These are phyloP conservation scores for Saxicola maurus DNA, from an alignment of 2,797 vertebrate genomes.

Conservation along the genomic window DNA sequence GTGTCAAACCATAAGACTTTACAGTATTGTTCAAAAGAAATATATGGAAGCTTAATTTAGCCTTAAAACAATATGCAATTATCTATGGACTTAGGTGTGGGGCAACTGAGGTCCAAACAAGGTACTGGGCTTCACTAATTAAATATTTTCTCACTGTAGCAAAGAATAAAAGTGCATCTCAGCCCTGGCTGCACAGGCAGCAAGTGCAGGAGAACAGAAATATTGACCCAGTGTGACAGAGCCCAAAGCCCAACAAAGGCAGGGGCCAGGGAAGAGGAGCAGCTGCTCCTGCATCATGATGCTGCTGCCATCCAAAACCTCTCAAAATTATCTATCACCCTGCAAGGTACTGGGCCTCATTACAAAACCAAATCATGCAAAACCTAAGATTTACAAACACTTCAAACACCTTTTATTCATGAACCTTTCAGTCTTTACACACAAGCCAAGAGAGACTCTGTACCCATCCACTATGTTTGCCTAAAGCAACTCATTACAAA, in stretches of 20 bases:
- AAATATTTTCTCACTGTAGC: neutral
- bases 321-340: neutral
- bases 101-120: neutral
- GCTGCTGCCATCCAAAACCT: neutral
- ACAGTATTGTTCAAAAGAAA: neutral
- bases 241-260: fast-evolving
- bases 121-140: neutral
- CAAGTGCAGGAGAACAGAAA: neutral
- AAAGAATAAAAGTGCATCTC: neutral
- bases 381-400: neutral
- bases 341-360: neutral
- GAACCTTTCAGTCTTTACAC: neutral
- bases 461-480: neutral
- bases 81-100: fast-evolving
- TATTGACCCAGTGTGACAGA: neutral
- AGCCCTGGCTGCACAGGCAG: neutral
- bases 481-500: neutral
- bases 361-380: neutral
- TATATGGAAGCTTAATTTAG: neutral
- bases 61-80: neutral
- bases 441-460: neutral
- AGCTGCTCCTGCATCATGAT: neutral
- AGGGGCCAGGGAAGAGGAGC: neutral
- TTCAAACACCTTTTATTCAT: neutral
- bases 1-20: neutral